These are phyloP conservation scores for Dermolepida albohirtum DNA, from an alignment of 2,888 invertebrate species.

Conservation along the genomic window DNA sequence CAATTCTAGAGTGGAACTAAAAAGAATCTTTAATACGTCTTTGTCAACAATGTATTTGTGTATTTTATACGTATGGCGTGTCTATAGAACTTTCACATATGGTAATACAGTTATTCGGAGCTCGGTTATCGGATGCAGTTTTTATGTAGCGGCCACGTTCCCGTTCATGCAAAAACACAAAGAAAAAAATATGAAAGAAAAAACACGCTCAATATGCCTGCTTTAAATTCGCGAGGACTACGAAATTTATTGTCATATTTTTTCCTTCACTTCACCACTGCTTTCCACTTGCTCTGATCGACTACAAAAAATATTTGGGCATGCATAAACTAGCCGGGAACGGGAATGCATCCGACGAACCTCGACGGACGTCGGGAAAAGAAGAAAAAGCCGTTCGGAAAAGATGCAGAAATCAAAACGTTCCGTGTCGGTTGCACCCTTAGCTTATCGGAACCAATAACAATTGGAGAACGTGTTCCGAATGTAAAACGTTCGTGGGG, in stretches of 20 bases:
- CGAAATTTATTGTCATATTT: constrained; percentile 20
- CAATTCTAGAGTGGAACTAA: too few relatives aligned
- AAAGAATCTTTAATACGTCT: too few relatives aligned
- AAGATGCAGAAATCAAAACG: constrained; percentile 54
- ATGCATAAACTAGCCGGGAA: constrained; percentile 25
- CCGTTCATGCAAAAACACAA: background rate
- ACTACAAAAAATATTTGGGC: constrained; percentile 13
- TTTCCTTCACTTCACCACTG: background rate
- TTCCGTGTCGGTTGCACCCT: constrained; percentile 48
- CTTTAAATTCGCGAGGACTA: constrained; percentile 44
- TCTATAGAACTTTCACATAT: background rate
- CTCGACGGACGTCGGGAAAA: background rate
- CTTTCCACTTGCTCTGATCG: constrained; percentile 13
- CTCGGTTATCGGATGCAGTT: constrained; percentile 15
- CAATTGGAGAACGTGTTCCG: constrained; percentile 57
- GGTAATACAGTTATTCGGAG: background rate
- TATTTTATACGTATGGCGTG: too few relatives aligned
- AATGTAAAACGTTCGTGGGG: constrained; percentile 48
- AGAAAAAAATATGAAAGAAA: background rate
- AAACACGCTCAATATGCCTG: background rate
- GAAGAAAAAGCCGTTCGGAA: constrained; percentile 5
- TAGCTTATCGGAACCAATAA: constrained; percentile 54
- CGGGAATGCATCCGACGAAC: constrained; percentile 16
- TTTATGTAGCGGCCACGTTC: background rate
- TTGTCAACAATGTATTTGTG: too few relatives aligned